Evolutionary conservation across 2,888 invertebrate species (phyloP).

Genomic region (Mythimna ferrago): DNA sequence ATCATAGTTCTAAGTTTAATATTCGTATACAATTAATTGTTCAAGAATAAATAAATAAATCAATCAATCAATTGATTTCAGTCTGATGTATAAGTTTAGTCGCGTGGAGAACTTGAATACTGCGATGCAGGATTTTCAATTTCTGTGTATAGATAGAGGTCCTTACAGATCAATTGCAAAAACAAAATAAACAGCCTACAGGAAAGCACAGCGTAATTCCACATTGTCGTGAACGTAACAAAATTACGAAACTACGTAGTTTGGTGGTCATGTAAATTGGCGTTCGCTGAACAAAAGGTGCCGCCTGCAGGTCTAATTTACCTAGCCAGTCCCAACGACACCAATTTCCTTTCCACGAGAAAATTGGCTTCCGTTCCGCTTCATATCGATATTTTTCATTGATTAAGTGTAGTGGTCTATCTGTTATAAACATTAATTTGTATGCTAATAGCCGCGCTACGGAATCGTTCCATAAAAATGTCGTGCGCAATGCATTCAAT

Average conservation of each 20-base stretch:
- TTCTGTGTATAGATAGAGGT: too few species aligned
- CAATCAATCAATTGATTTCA: too few species aligned
- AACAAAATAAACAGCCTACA: neutral
- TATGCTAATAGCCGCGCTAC: slow-evolving; percentile 39
- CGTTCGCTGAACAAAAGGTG: slow-evolving; percentile 57
- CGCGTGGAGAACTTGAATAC: too few species aligned
- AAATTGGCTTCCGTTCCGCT: slow-evolving; percentile 52
- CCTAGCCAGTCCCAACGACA: slow-evolving; percentile 63
- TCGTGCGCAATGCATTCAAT: slow-evolving; percentile 22
- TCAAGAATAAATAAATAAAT: too few species aligned
- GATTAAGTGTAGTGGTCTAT: slow-evolving; percentile 43
- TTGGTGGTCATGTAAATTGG: slow-evolving; percentile 61
- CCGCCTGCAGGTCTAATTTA: slow-evolving; percentile 61
- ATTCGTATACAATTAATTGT: too few species aligned
- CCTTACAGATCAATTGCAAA: too few species aligned
- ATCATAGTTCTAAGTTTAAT: too few species aligned
- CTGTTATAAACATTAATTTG: slow-evolving; percentile 53
- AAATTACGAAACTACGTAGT: slow-evolving; percentile 29
- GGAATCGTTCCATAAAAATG: slow-evolving; percentile 39
- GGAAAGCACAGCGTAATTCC: neutral
- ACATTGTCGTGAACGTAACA: slow-evolving; percentile 15
- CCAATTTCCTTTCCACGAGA: slow-evolving; percentile 63
- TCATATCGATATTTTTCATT: slow-evolving; percentile 51
- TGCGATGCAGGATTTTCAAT: too few species aligned
- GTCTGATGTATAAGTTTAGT: too few species aligned